Conservation (phyloP, 2,113 vertebrate species). For the Marmota monax region DNA sequence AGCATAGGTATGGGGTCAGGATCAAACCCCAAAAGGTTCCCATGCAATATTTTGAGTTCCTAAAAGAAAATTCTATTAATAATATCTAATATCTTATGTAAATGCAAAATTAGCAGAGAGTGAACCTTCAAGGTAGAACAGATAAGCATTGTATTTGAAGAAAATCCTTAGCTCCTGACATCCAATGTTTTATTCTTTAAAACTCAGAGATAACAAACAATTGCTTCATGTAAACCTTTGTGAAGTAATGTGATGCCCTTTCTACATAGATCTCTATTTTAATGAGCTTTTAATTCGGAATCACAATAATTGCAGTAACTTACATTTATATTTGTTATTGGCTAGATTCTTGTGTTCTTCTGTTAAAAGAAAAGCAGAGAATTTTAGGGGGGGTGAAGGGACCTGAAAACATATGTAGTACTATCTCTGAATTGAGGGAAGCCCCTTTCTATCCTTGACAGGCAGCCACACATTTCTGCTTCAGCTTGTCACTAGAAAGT, state of each 20-base stretch:
- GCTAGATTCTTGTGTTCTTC: not conserved
- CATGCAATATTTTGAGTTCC: not conserved
- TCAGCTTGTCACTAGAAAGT: not conserved
- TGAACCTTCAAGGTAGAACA: not conserved
- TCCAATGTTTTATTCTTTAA: not conserved
- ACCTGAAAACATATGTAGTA: not conserved
- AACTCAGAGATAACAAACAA: not conserved
- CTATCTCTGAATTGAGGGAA: not conserved
- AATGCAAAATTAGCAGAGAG: not conserved
- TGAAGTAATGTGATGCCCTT: not conserved
- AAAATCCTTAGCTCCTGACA: not conserved
- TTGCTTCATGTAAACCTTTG: not conserved
- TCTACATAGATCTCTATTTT: not conserved
- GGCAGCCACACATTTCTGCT: not conserved
- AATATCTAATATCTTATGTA: not conserved
- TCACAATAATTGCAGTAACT: not conserved
- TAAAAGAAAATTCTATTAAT: not conserved
- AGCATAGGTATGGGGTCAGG: not conserved
- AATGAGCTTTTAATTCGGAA: not conserved
- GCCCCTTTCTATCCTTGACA: not conserved
- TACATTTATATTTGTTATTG: not conserved
- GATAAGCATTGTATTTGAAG: constrained; percentile 12
- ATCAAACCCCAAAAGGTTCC: not conserved
- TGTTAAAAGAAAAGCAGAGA: not conserved
- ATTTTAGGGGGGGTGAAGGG: not conserved